phyloP scores from a whole-genome alignment of 2,888 invertebrate species.

The Proisotoma minuta region DNA sequence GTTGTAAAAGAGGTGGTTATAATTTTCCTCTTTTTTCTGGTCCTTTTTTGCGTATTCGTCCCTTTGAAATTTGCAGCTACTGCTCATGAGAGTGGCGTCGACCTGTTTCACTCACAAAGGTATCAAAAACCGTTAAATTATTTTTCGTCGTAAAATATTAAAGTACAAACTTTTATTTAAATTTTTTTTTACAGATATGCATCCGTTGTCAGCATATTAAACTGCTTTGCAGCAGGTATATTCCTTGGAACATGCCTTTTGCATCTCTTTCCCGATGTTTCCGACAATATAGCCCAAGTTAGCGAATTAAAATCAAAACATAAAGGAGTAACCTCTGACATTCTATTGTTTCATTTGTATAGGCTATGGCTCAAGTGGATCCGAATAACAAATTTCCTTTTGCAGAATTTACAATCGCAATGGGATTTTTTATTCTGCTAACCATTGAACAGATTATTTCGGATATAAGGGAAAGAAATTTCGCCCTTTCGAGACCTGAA shows the following conservation, averaged over 20 bases:
- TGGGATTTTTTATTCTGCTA: constrained; percentile 44
- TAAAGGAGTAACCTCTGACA: neutral
- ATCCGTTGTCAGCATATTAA: constrained; percentile 38
- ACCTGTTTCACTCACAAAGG: constrained; percentile 42
- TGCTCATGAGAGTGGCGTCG: constrained; percentile 39
- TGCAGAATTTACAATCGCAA: constrained; percentile 38
- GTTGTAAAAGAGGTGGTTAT: constrained; percentile 43
- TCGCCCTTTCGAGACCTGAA: constrained; percentile 19
- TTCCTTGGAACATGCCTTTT: constrained; percentile 45
- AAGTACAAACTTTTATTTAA: neutral
- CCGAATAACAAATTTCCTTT: constrained; percentile 38
- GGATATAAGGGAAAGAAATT: constrained; percentile 36
- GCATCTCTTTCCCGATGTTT: constrained; percentile 45
- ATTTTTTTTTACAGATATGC: constrained; percentile 32
- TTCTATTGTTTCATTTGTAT: constrained; percentile 2
- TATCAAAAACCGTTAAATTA: constrained; percentile 6
- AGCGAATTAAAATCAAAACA: neutral
- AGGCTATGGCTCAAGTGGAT: constrained; percentile 38
- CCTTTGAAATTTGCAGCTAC: constrained; percentile 42
- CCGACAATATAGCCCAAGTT: constrained; percentile 33
- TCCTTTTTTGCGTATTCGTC: constrained; percentile 37
- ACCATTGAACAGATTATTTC: constrained; percentile 46
- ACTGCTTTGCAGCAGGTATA: constrained; percentile 46
- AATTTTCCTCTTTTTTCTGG: constrained; percentile 36
- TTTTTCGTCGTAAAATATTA: neutral